Base-by-base conservation (phyloP, 1,140 invertebrate species). In the Nixonia krombeini region DNA sequence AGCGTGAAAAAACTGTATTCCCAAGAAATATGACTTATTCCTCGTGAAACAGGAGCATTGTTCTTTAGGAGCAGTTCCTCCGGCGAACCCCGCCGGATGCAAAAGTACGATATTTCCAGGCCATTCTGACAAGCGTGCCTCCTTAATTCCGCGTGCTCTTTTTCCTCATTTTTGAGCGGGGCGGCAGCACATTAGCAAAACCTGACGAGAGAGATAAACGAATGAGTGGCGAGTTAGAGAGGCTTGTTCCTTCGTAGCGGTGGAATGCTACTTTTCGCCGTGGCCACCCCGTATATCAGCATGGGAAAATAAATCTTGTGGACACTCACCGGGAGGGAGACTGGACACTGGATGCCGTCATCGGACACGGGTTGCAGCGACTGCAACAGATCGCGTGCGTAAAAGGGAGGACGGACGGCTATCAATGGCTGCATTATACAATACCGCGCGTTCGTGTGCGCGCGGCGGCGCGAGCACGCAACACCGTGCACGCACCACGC, bases 361-460 rank as follows among this genome's bases (percentile, higher is more conserved):
- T 79, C 79, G 79, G 79, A 84, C 79, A 84, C 77, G 78, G 73
- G 74, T 80, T 78, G 73, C 78, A 80, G 49, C 74, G 73, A 80
- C 73, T 83, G 75, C 76, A 82, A 78, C 74, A 80, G 77, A 84
- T 82, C 80, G 79, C 79, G 76, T 80, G 78, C 78, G 76, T 81
- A 75, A 78, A 81, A 81, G 75, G 77, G 75, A 79, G 77, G 78
- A 81, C 50, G 50, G 33, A 28, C 76, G 78, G 78, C 79, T 83
- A 83, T 83, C 80, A 84, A 84, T 83, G 81, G 76, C 70, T 80
- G 80, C 73, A 84, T 82, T 84, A 83, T 83, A 81, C 78, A 80
- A 75, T 73, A 73, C 67, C 62, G 51, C 29, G 31, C 49, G 50
- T 40, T 52, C 58, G 38, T 46, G 46, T 52, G 49, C 59, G 49